A percentile compares a stretch with the other conserved stretches of the same genome.
These are phyloP conservation scores for Chironomus striatipennis DNA, from an alignment of 1,140 invertebrate species.

Conservation along the genomic window DNA sequence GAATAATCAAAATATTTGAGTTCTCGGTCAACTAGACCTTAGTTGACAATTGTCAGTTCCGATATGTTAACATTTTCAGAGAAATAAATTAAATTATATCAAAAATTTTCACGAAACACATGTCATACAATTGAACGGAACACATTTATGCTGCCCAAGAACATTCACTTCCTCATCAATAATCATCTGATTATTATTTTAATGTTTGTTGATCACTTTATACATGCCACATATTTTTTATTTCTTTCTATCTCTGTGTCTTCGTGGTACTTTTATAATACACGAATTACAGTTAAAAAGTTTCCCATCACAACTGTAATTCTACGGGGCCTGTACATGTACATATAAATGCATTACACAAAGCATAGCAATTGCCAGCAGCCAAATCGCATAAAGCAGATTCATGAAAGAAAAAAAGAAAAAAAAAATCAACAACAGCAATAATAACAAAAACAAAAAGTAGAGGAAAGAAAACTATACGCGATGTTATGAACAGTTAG, in stretches of 20 bases:
- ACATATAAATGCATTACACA: background rate
- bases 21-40: too few species aligned
- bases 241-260: too few species aligned
- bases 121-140: too few species aligned
- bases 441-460: background rate
- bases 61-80: too few species aligned
- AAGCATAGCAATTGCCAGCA: slow-evolving; percentile 1
- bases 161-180: background rate
- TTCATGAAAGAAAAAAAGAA: background rate
- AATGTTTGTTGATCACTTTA: background rate
- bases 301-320: slow-evolving; percentile 17
- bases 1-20: too few species aligned
- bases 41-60: too few species aligned
- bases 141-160: too few species aligned
- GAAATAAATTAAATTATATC: too few species aligned
- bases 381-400: background rate
- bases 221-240: background rate
- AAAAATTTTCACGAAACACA: too few species aligned
- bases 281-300: slow-evolving; percentile 17
- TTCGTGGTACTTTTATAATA: background rate
- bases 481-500: slow-evolving; percentile 11
- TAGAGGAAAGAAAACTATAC: background rate
- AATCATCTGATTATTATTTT: slow-evolving; percentile 2
- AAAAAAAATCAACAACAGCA: background rate
- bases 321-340: slow-evolving; percentile 3